These are phyloP conservation scores for Aulostomus chinensis DNA, from an alignment of 2,797 vertebrate species.

Conservation along the genomic window DNA sequence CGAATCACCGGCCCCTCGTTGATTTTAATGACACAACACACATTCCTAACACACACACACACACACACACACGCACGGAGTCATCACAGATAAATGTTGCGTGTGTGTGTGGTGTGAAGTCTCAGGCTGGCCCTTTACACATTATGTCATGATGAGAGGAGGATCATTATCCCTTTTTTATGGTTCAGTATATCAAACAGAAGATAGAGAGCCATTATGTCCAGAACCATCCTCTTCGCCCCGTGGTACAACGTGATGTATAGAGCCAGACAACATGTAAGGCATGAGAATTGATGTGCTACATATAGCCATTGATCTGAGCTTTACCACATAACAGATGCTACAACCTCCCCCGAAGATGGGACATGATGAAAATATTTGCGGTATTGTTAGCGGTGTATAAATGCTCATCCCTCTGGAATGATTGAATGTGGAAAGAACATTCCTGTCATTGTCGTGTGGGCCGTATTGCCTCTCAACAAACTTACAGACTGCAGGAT, in stretches of 20 bases:
- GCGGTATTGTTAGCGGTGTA: too few species aligned
- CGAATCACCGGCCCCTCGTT: neutral
- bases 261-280: slow-evolving; percentile 17
- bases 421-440: neutral
- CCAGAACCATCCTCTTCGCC: slow-evolving; percentile 11
- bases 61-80: neutral
- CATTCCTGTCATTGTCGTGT: too few species aligned
- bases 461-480: too few species aligned
- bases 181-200: slow-evolving; percentile 42
- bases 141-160: slow-evolving; percentile 38
- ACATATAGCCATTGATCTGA: slow-evolving; percentile 1
- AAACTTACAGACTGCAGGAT: too few species aligned
- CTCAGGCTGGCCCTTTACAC: neutral
- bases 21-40: too few species aligned
- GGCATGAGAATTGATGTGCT: slow-evolving; percentile 17
- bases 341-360: too few species aligned
- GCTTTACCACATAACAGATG: neutral
- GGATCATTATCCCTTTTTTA: slow-evolving; percentile 48
- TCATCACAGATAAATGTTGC: neutral
- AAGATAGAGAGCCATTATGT: slow-evolving; percentile 29
- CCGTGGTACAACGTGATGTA: slow-evolving; percentile 34
- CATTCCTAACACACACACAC: too few species aligned
- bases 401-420: too few species aligned
- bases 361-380: too few species aligned
- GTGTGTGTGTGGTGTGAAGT: slow-evolving; percentile 10